phyloP scores from a whole-genome alignment of 2,113 vertebrate genomes.

The Oriolus oriolus region DNA sequence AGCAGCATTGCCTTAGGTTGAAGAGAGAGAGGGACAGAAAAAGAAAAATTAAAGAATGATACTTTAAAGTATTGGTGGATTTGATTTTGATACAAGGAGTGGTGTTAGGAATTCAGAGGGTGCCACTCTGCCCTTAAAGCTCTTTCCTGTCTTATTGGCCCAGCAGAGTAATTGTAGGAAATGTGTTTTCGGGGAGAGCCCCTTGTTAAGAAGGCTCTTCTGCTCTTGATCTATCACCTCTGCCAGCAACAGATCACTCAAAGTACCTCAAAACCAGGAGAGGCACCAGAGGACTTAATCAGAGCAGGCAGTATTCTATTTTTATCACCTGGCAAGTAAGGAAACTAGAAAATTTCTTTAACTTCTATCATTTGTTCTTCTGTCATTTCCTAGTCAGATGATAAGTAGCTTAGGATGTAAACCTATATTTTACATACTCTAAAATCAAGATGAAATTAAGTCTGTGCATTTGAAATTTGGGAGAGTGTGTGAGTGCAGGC shows the following conservation, averaged over 20 bases:
- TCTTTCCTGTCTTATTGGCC: not conserved
- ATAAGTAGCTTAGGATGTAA: not conserved
- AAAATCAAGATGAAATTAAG: not conserved
- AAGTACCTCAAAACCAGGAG: not conserved
- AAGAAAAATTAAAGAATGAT: not conserved
- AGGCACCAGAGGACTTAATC: not conserved
- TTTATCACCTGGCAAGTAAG: not conserved
- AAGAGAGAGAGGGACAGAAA: not conserved
- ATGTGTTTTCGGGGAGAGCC: fast-evolving
- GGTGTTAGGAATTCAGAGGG: not conserved
- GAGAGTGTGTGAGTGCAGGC: no score
- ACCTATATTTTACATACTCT: not conserved
- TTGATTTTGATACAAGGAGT: not conserved
- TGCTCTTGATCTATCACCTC: not conserved
- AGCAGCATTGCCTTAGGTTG: not conserved
- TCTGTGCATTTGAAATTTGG: not conserved
- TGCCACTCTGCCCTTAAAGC: not conserved
- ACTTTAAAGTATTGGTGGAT: not conserved
- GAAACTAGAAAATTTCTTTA: not conserved
- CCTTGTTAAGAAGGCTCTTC: not conserved
- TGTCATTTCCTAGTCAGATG: not conserved
- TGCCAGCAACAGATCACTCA: not conserved
- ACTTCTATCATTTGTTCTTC: not conserved
- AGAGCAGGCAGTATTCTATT: not conserved
- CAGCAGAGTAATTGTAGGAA: not conserved